Conservation (phyloP, 2,797 vertebrate species). For the Staurois parvus region DNA sequence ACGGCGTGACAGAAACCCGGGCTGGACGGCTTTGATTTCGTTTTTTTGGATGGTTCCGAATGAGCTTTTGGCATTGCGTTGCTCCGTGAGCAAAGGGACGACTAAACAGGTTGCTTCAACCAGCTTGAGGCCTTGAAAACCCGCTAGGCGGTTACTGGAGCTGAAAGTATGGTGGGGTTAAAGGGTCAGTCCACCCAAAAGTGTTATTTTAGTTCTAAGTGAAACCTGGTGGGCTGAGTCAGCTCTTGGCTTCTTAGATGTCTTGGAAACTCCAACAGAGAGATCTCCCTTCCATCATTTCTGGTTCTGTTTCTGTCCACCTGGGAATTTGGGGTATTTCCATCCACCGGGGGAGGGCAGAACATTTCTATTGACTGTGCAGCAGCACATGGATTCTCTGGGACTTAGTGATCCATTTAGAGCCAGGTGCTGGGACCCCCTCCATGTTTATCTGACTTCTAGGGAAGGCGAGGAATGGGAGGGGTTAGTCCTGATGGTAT, state of each 20-base stretch:
- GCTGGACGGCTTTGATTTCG: not conserved
- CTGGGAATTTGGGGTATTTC: not conserved
- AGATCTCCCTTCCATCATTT: not conserved
- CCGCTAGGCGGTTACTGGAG: not conserved
- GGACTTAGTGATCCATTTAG: too few species aligned
- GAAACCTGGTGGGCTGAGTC: not conserved
- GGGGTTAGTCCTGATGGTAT: too few species aligned
- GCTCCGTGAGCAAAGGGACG: not conserved
- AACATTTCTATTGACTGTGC: too few species aligned
- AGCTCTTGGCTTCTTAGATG: not conserved
- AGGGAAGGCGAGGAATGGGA: too few species aligned
- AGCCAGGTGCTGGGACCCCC: too few species aligned
- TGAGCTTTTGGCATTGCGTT: slow-evolving; percentile 22
- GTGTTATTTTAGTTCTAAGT: not conserved
- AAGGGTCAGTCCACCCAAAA: not conserved
- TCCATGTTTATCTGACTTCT: too few species aligned
- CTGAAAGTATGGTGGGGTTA: not conserved
- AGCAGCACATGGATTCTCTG: too few species aligned
- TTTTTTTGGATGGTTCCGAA: slow-evolving; percentile 25
- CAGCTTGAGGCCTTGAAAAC: too few species aligned
- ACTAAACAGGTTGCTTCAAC: too few species aligned
- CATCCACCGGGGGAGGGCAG: too few species aligned
- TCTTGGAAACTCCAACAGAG: not conserved
- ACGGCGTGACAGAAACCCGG: slow-evolving; percentile 33
- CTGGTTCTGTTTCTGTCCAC: not conserved